Evolutionary conservation across 2,113 vertebrate genomes (phyloP).

Genomic region (Oreochromis spilurus): DNA sequence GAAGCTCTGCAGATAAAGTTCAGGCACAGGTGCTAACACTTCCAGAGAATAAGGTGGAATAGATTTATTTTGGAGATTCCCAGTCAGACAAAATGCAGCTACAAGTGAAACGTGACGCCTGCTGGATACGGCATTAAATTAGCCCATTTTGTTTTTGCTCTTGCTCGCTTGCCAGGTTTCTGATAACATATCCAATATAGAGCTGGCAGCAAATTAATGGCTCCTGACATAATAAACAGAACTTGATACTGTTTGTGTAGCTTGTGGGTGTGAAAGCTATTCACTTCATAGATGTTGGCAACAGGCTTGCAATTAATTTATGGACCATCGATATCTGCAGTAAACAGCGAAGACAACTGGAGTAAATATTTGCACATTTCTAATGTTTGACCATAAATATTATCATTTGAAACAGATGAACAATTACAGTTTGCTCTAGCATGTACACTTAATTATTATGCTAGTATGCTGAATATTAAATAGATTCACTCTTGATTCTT

Average conservation of each 20-base stretch:
- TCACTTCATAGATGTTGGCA: slow-evolving; percentile 41
- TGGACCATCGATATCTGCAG: slow-evolving; percentile 22
- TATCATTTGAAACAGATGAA: background rate
- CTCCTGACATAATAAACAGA: slow-evolving; percentile 61
- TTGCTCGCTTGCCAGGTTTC: slow-evolving; percentile 33
- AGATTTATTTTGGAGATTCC: slow-evolving; percentile 46
- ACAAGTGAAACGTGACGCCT: slow-evolving; percentile 45
- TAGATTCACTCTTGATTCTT: background rate
- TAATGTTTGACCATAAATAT: background rate
- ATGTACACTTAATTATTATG: background rate
- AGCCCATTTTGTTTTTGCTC: slow-evolving; percentile 45
- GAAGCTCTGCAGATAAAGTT: slow-evolving; percentile 16
- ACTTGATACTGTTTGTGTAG: slow-evolving; percentile 47
- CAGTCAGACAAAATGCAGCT: slow-evolving; percentile 30
- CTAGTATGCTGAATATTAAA: background rate
- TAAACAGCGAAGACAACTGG: background rate
- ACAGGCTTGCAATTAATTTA: slow-evolving; percentile 39
- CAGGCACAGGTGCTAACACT: slow-evolving; percentile 31
- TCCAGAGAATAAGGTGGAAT: slow-evolving; percentile 23
- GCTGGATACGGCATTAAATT: slow-evolving; percentile 59
- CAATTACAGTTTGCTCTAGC: background rate
- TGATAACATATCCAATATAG: slow-evolving; percentile 57
- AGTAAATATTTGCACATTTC: background rate
- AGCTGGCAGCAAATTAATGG: slow-evolving; percentile 58
- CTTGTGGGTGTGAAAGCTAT: slow-evolving; percentile 32